Evolutionary conservation across 1,140 invertebrate genomes (phyloP).

Genomic region (Hesperophylax magnus): DNA sequence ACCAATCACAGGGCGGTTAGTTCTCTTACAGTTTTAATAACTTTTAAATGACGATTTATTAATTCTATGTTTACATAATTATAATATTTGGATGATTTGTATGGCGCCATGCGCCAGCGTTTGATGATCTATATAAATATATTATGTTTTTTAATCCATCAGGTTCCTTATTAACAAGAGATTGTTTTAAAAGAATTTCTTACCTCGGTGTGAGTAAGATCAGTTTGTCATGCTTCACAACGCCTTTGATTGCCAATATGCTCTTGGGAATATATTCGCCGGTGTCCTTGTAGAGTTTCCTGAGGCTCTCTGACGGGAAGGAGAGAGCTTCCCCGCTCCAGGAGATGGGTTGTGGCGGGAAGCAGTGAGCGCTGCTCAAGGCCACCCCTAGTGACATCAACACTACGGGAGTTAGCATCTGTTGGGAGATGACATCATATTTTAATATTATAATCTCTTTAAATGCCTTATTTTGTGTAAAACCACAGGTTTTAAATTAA

Average conservation of each 20-base stretch:
- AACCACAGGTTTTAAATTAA: too few species aligned
- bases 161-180: not conserved
- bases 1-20: too few species aligned
- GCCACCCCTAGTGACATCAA: not conserved
- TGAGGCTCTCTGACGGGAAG: slow-evolving; percentile 26
- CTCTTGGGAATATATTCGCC: slow-evolving; percentile 73
- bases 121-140: too few species aligned
- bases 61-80: too few species aligned
- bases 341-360: not conserved
- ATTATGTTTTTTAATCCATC: too few species aligned
- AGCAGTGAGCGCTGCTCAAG: not conserved
- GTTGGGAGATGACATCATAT: too few species aligned
- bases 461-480: too few species aligned
- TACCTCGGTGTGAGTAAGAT: slow-evolving; percentile 61
- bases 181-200: not conserved
- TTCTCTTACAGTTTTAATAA: too few species aligned
- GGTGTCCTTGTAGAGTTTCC: slow-evolving; percentile 62
- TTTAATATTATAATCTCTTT: too few species aligned
- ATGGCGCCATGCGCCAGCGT: too few species aligned
- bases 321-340: slow-evolving; percentile 47
- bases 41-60: too few species aligned
- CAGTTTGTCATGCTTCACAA: slow-evolving; percentile 71
- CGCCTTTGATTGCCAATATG: slow-evolving; percentile 72
- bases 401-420: not conserved
- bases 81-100: too few species aligned